Percentiles rank a stretch among this genome's conserved stretches.
phyloP scores from a whole-genome alignment of 2,797 vertebrate species.

The Sebastiscus albofasciatus region DNA sequence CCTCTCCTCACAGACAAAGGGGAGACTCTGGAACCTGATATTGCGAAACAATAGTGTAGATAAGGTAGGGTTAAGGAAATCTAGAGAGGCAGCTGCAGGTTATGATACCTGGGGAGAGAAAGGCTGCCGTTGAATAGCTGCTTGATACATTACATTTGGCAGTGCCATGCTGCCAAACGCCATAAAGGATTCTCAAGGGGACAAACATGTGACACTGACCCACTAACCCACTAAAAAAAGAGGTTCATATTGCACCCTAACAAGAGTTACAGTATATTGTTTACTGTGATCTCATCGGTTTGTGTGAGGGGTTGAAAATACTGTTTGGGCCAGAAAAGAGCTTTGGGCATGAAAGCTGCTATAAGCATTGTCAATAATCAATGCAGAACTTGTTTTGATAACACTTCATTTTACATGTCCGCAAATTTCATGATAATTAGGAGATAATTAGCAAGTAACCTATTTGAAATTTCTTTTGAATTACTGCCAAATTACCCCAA shows the following conservation, averaged over 20 bases:
- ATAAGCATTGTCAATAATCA: not conserved
- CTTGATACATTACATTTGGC: not conserved
- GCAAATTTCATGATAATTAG: no score
- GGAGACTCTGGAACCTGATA: slow-evolving; percentile 24
- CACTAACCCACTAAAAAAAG: slow-evolving; percentile 1
- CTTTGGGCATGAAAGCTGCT: not conserved
- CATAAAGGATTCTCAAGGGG: not conserved
- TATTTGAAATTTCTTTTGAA: no score
- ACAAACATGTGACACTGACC: slow-evolving; percentile 21
- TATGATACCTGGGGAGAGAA: slow-evolving; percentile 1
- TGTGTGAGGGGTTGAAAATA: not conserved
- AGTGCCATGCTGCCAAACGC: slow-evolving; percentile 1
- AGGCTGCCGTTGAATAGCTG: slow-evolving; percentile 14
- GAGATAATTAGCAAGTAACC: no score
- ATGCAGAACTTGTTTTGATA: not conserved
- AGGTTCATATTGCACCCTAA: not conserved
- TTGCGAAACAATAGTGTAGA: slow-evolving; percentile 29
- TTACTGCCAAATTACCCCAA: no score
- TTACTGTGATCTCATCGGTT: not conserved
- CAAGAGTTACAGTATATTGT: not conserved
- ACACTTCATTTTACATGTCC: no score
- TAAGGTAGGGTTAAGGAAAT: not conserved
- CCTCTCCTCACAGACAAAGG: slow-evolving; percentile 24
- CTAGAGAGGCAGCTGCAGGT: not conserved
- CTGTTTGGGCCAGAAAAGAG: no score